Evolutionary conservation across 1,140 invertebrate species (phyloP), one percentile per base, ranked within the genome.

Genomic region (Papilio machaon): DNA sequence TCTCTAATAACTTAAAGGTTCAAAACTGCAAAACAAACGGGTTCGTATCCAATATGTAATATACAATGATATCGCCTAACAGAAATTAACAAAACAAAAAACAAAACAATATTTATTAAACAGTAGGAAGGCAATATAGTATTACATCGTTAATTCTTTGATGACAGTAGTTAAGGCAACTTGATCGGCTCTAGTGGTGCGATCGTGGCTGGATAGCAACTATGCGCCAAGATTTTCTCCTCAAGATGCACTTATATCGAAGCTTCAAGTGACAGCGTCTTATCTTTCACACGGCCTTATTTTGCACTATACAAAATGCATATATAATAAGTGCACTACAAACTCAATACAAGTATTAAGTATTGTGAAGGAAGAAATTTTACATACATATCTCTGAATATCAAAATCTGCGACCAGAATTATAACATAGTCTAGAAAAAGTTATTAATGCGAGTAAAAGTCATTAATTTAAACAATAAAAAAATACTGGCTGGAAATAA

Each of bases 151-250:
- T 76, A 76, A 49, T 23, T 23, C 46, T 8, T 23, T 76, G 19
- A 46, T 74, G 43, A 52, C 23, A 76, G 19, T 76, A 76, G 46
- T 76, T 76, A 19, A 52, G 23, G 19, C 43, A 76, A 76, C 74
- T 76, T 52, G 47, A 76, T 19, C 7, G 11, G 74, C 13, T 30
- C 47, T 76, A 76, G 43, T 54, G 74, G 19, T 47, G 30, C 11
- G 74, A 76, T 76, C 10, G 74, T 76, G 74, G 10, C 23, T 76
- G 19, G 74, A 76, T 76, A 47, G 47, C 47, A 19, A 17, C 46
- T 30, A n/a, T 52, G 47, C 9, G 74, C 74, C 74, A 76, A 76
- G 74, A 76, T 76, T 76, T 76, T 76, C 74, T 23, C 13, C 74
- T 76, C 74, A 76, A 76, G 74, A 76, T 23, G 23, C 74, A 52